Conservation (phyloP, 2,797 vertebrate species). For the Catharus ustulatus region DNA sequence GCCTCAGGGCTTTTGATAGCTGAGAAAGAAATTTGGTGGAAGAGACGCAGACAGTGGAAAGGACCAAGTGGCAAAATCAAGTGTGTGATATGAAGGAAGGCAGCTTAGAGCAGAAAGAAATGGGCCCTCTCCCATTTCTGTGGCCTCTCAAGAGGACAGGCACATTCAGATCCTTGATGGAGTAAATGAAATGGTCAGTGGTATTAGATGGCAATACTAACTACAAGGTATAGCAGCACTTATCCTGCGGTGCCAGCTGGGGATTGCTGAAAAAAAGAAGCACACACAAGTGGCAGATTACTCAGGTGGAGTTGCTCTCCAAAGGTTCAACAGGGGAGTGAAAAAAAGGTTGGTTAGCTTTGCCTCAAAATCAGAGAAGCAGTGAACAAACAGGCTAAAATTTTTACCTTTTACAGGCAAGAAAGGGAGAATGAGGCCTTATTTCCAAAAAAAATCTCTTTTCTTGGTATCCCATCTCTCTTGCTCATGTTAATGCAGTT, state of each 20-base stretch:
- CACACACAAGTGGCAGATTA: background rate
- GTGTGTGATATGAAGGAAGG: rapidly evolving
- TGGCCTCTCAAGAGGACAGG: background rate
- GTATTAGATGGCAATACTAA: background rate
- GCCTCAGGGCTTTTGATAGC: background rate
- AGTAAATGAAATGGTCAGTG: background rate
- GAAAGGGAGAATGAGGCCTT: background rate
- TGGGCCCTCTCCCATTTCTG: background rate
- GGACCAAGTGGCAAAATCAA: background rate
- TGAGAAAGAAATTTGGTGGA: background rate
- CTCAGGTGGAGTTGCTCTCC: background rate
- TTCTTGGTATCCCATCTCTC: background rate
- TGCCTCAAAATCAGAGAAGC: background rate
- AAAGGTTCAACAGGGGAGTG: rapidly evolving
- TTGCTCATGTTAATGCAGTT: background rate
- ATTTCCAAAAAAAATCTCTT: background rate
- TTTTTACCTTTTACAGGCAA: background rate
- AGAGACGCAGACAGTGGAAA: background rate
- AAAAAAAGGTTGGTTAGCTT: background rate
- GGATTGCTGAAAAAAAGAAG: background rate
- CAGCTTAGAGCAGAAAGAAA: background rate
- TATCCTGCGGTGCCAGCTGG: background rate
- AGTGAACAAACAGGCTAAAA: background rate
- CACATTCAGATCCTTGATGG: background rate
- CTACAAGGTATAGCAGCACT: background rate